Evolutionary conservation across 2,888 invertebrate genomes (phyloP), one percentile per base, ranked within the genome.

Genomic region (Noctua fimbriata): DNA sequence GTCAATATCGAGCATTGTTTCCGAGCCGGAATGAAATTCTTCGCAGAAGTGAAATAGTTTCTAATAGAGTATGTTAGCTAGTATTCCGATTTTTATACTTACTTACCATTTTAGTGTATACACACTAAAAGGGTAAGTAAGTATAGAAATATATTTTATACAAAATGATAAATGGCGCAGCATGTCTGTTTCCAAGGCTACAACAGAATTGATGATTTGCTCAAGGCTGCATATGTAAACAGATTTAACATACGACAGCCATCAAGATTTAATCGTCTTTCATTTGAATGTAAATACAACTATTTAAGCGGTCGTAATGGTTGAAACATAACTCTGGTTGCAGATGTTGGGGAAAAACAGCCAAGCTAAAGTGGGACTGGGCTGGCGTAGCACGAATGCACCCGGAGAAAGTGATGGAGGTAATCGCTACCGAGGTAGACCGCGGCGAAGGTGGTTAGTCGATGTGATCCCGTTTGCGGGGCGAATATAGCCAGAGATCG

Each of bases 1-100:
- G 55, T 81, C 71, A 66, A 81, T 82, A 85, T 10, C 10, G n/a
- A 16, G 41, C 69, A 55, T 83, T 82, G 86, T 81, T 74, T 74
- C 74, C 14, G 63, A 82, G 71, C 58, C 47, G 9, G 9, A 9
- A 79, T 82, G 75, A 75, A 52, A 52, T 21, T 52, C 21, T 21
- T 21, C 21, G 21, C 52, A 21, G 14, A 47, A 14, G 47, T 47
- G 47, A 47, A 47, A 52, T 2, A 7, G 7, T 18, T 52, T 21
- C 52, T 41, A 41, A 41, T 41, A 41, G 41, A 36, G 32, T 32
- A 32, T 32, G 32, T 65, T 9, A 28, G 28, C 0, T 32, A 24
- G 18, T 44, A n/a, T 12, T n/a, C 21, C 3, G 2, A 65, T 52
- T 3, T 32, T 4, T 41, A 18, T 28, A 47, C 69, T n/a, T 14